Base-by-base conservation (phyloP, 92 coral and sea anemone species). In the Porites rus region DNA sequence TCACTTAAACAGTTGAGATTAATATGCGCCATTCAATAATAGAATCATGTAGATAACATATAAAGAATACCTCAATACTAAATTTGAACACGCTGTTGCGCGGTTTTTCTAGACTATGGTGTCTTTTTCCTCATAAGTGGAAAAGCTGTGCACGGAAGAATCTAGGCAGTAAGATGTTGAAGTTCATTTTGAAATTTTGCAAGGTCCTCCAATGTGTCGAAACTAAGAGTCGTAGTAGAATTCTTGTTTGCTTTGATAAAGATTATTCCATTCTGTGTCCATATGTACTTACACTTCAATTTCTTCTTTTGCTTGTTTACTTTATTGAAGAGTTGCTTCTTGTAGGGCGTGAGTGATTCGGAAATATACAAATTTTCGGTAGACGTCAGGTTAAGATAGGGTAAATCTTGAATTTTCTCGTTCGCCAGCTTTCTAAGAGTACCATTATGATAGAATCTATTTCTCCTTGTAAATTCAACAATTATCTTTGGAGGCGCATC, bases 231-330 rank as follows among this genome's bases (percentile, higher is more conserved):
- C 54, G 64, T 52, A 52, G 43, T 38, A 38, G 46, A 18, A 52
- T 52, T 11, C 31, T 74, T 28, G 75, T 28, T 28, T 70, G 52
- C 56, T n/a, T 53, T 74, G 20, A 22, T 74, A 52, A 74, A 51
- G 65, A 74, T 74, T 19, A 62, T 52, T 16, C 65, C 78, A 53
- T 19, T 74, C 5, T 74, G 54, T 6, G 77, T 72, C 59, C 77
- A 64, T 6, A 64, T 64, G 68, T 64, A 64, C 68, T 0, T 64
- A 25, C 7, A 64, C 68, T 64, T 64, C 0, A 53, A 62, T 1
- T 52, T 6, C 63, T 74, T 74, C 20, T 53, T 74, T 53, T 51
- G 28, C 28, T 74, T 74, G 46, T 52, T 74, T 18, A 74, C 65
- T 74, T 28, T 62, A 5, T 65, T 64, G 31, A 74, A 54, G 46